Evolutionary conservation across 2,797 vertebrate genomes (phyloP), one percentile per base, ranked within the genome.

Genomic region (Enoplosus armatus): DNA sequence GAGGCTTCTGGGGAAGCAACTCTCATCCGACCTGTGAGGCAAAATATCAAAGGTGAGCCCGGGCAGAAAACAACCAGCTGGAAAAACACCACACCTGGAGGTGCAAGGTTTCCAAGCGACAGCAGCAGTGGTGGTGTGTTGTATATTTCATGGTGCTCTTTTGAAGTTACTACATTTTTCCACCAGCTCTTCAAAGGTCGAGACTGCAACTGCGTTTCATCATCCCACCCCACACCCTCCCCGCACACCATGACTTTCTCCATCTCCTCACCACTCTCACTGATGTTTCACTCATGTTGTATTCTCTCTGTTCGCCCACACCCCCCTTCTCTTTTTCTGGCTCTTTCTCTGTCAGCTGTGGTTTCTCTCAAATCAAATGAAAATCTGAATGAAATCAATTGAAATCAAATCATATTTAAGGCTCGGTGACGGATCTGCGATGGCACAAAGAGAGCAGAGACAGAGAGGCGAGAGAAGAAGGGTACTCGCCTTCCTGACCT

Each of bases 101-200:
- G 61, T 72, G 55, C 8, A n/a, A 85, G 80, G 51, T 71, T 78
- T 83, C 68, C 69, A 29, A 56, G 71, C 26, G 68, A 72, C 80
- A 60, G 82, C 65, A 37, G 80, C 48, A 60, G 69, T 75, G 62
- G 22, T 62, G 41, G 77, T 75, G 79, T 88, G 90, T 91, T 92
- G 90, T 87, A 92, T 92, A 92, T 94, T 94, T 93, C 88, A 92
- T 92, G 89, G 72, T 68, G 72, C 83, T 92, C 92, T 89, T 94
- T 92, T 94, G 92, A 94, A 92, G 92, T 91, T 85, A 78, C 87
- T 83, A 78, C 83, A 84, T 90, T 93, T n/a, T 91, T 91, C 86
- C 85, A 84, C 51, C 50, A 9, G 80, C 80, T 89, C 91, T 93
- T 92, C 90, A 94, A 94, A 94, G 91, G 92, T 92, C 87, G 82